Percentiles rank a stretch among this genome's conserved stretches.
These are phyloP conservation scores for Actinia equina DNA, from an alignment of 64 coral and sea anemone genomes.

Conservation along the genomic window DNA sequence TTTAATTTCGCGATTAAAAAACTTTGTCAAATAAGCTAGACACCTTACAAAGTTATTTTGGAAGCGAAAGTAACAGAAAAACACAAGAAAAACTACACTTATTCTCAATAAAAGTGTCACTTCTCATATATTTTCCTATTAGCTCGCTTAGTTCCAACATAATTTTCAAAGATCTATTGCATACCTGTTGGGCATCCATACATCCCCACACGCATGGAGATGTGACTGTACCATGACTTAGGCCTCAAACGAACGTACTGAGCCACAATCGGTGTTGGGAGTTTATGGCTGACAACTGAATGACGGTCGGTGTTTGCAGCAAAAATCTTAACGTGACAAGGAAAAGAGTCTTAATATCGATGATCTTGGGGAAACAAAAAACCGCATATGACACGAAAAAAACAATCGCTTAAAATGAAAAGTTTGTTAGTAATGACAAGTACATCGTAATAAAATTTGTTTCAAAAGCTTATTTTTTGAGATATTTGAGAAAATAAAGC, in stretches of 20 bases:
- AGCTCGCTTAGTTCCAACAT: no score
- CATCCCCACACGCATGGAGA: constrained; percentile 41
- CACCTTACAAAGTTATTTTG: no score
- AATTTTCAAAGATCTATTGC: not conserved
- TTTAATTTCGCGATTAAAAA: no score
- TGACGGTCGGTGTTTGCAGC: constrained; percentile 9
- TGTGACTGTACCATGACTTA: constrained; percentile 5
- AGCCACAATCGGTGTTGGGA: constrained; percentile 24
- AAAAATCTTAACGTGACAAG: not conserved
- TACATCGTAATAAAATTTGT: no score
- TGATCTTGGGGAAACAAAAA: not conserved
- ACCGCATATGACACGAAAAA: not conserved
- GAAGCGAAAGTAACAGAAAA: no score
- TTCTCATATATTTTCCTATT: no score
- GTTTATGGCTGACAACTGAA: constrained; percentile 11
- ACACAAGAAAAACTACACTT: no score
- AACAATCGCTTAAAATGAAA: not conserved
- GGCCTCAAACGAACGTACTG: constrained; percentile 29
- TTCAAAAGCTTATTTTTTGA: no score
- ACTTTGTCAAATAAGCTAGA: no score
- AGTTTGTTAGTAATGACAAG: no score
- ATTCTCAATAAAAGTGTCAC: no score
- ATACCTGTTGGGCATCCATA: constrained; percentile 45
- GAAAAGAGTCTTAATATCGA: not conserved
- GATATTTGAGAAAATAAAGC: no score